phyloP scores from a whole-genome alignment of 2,113 vertebrate genomes.

The Pycnonotus jocosus region DNA sequence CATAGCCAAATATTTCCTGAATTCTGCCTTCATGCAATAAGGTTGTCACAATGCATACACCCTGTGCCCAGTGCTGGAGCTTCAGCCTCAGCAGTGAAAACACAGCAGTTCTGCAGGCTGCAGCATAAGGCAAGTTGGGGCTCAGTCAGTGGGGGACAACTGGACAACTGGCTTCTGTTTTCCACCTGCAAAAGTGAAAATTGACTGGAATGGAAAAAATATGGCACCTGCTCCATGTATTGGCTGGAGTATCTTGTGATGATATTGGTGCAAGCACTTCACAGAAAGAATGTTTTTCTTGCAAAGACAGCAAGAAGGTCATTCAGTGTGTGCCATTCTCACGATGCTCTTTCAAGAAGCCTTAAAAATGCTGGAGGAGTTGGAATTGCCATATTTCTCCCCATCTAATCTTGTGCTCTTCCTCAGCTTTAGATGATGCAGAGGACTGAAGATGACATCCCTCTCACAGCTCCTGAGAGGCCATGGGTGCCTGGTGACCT shows the following conservation, averaged over 20 bases:
- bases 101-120: not conserved
- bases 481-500: not conserved
- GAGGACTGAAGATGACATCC: not conserved
- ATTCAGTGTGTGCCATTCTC: not conserved
- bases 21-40: not conserved
- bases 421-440: not conserved
- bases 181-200: not conserved
- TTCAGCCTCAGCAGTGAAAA: not conserved
- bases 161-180: not conserved
- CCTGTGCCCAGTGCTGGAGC: fast-evolving
- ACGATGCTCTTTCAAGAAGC: not conserved
- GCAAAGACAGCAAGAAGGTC: not conserved
- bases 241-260: not conserved
- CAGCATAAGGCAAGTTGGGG: fast-evolving
- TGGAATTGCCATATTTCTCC: not conserved
- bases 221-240: not conserved
- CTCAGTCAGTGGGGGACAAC: not conserved
- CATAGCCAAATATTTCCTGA: not conserved
- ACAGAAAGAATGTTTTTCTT: not conserved
- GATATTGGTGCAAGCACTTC: fast-evolving
- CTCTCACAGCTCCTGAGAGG: not conserved
- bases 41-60: not conserved
- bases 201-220: not conserved
- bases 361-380: not conserved
- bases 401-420: not conserved